Evolutionary conservation across 2,888 invertebrate genomes (phyloP).

Genomic region (Drosophila colorata): DNA sequence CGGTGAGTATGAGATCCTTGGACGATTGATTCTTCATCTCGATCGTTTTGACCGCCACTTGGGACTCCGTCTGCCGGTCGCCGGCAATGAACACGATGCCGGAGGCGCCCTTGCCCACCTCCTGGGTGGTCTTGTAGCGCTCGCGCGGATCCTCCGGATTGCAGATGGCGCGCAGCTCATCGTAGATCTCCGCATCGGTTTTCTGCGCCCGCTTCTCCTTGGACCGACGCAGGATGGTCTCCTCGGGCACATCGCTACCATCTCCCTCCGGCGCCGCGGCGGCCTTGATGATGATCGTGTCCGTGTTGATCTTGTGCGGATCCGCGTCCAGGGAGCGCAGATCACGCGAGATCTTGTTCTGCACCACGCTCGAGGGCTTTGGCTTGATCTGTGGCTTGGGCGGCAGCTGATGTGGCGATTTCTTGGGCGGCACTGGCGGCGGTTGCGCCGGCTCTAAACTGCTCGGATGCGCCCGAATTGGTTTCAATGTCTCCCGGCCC

Average conservation of each 20-base stretch:
- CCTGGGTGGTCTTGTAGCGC: constrained; percentile 92
- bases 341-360: constrained; percentile 85
- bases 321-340: constrained; percentile 77
- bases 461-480: constrained; percentile 43
- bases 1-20: constrained; percentile 97
- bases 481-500: constrained; percentile 78
- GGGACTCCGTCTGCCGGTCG: constrained; percentile 89
- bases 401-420: constrained; percentile 84
- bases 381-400: constrained; percentile 87
- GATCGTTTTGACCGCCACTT: constrained; percentile 98
- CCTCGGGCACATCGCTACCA: constrained; percentile 84
- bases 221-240: constrained; percentile 84
- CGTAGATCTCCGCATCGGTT: constrained; percentile 87
- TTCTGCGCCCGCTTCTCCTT: constrained; percentile 84
- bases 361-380: constrained; percentile 82
- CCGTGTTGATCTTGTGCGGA: constrained; percentile 76
- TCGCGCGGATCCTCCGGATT: constrained; percentile 92
- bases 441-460: constrained; percentile 82
- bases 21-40: constrained; percentile 97
- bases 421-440: constrained; percentile 85
- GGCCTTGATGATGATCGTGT: constrained; percentile 84
- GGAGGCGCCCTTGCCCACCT: constrained; percentile 96
- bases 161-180: constrained; percentile 91
- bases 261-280: constrained; percentile 79
- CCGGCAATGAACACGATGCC: constrained; percentile 96